These are phyloP conservation scores for Phortica variegata DNA, from an alignment of 1,140 invertebrate genomes.

Conservation along the genomic window DNA sequence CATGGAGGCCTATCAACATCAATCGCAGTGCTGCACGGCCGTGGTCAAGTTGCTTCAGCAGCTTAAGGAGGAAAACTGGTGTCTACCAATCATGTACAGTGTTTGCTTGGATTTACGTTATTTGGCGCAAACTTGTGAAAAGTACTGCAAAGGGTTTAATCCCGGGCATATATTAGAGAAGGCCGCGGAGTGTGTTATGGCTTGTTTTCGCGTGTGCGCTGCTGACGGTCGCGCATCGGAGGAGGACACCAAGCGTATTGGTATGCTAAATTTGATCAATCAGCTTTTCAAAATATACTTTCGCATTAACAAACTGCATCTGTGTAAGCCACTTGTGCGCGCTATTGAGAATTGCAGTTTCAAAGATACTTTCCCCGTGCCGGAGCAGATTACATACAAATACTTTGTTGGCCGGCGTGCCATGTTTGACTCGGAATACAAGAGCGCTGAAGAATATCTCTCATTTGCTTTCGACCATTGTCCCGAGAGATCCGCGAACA, in stretches of 20 bases:
- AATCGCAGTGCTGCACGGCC: slow-evolving; percentile 74
- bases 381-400: slow-evolving; percentile 91
- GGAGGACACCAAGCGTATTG: slow-evolving; percentile 89
- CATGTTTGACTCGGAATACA: slow-evolving; percentile 98
- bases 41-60: slow-evolving; percentile 83
- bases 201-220: slow-evolving; percentile 92
- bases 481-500: slow-evolving; percentile 77
- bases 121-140: slow-evolving; percentile 79
- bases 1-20: slow-evolving; percentile 75
- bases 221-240: slow-evolving; percentile 88
- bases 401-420: slow-evolving; percentile 96
- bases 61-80: slow-evolving; percentile 96
- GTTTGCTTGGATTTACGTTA: slow-evolving; percentile 86
- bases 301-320: slow-evolving; percentile 92
- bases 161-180: slow-evolving; percentile 85
- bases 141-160: slow-evolving; percentile 57
- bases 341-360: slow-evolving; percentile 90
- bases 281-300: slow-evolving; percentile 98
- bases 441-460: slow-evolving; percentile 86
- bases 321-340: slow-evolving; percentile 94
- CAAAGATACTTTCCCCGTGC: slow-evolving; percentile 83
- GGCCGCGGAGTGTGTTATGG: slow-evolving; percentile 91
- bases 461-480: slow-evolving; percentile 92
- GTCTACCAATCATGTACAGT: slow-evolving; percentile 84
- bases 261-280: slow-evolving; percentile 94